These are phyloP conservation scores for Acrocephalus arundinaceus DNA, from an alignment of 2,113 vertebrate genomes.

Conservation along the genomic window DNA sequence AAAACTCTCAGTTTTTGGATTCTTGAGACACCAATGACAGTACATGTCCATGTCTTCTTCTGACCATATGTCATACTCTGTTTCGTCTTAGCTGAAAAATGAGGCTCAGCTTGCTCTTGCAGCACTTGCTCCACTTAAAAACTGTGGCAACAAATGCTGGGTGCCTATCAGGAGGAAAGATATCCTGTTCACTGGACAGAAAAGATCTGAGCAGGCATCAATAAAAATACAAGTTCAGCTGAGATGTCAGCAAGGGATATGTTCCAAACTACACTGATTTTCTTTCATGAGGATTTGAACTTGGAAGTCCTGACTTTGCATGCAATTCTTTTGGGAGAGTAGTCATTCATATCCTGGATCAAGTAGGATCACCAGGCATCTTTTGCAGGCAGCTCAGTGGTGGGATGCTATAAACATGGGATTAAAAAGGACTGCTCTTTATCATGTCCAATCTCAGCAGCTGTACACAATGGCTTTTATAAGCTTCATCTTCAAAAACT, in stretches of 20 bases:
- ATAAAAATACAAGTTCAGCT: neutral
- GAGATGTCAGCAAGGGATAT: neutral
- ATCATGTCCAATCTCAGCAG: neutral
- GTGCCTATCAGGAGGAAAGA: neutral
- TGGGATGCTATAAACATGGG: neutral
- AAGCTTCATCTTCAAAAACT: neutral
- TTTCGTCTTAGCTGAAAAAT: neutral
- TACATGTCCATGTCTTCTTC: neutral
- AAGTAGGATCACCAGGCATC: neutral
- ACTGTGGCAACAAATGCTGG: neutral
- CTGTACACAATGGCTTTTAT: neutral
- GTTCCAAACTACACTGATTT: neutral
- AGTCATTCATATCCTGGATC: neutral
- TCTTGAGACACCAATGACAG: neutral
- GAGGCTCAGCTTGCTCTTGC: neutral
- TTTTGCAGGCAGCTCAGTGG: neutral
- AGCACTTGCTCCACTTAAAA: neutral
- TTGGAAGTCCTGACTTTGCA: neutral
- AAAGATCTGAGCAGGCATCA: neutral
- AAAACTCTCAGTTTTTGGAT: neutral
- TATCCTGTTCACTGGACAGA: neutral
- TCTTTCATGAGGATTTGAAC: neutral
- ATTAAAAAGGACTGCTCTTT: neutral
- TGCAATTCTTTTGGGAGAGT: neutral
- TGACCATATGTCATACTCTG: neutral